Conservation (phyloP, 2,113 vertebrate genomes). For the Halichoerus grypus region DNA sequence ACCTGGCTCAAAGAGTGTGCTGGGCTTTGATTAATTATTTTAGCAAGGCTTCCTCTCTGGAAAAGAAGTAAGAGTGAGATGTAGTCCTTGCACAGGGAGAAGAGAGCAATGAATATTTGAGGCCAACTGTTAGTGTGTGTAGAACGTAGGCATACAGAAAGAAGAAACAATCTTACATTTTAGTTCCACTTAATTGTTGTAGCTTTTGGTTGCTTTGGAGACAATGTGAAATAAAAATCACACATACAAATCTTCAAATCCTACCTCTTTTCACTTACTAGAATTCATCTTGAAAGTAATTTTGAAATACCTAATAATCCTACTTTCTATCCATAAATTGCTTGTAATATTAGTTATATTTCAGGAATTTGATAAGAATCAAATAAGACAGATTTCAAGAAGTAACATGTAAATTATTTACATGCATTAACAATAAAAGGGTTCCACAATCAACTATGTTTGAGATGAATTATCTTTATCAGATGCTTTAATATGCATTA, state of each 20-base stretch:
- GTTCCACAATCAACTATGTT: background rate
- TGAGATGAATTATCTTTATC: background rate
- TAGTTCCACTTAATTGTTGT: background rate
- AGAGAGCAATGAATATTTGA: background rate
- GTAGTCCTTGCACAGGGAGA: background rate
- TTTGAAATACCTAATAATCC: background rate
- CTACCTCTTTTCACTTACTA: background rate
- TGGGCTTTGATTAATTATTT: background rate
- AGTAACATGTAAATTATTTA: background rate
- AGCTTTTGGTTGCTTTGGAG: background rate
- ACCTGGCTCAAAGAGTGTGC: background rate
- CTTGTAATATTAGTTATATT: background rate
- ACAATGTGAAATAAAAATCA: slow-evolving; percentile 9
- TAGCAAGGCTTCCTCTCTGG: background rate
- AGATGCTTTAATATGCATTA: background rate
- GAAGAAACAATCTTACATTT: background rate
- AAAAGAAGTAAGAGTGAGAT: background rate
- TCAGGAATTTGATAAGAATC: background rate
- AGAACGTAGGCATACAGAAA: background rate
- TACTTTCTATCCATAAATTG: background rate
- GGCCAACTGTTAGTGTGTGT: background rate
- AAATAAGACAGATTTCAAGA: background rate
- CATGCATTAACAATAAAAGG: background rate
- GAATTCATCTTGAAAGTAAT: background rate
- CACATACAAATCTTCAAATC: background rate